Evolutionary conservation across 1,140 invertebrate species (phyloP), one percentile per base, ranked within the genome.

Genomic region (Nixonia krombeini): DNA sequence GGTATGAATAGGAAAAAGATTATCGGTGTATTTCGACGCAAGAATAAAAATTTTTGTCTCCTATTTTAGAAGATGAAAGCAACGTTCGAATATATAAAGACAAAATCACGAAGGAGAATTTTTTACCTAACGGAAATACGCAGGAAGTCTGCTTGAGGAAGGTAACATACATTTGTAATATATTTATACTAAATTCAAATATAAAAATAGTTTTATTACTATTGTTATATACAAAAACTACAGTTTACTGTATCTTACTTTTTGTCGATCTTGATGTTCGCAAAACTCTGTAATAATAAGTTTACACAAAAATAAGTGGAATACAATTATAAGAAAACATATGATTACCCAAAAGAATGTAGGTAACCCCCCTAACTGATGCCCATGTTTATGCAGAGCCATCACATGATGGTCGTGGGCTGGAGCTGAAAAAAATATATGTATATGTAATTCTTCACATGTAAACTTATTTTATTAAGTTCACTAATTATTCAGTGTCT

Each of bases 241-340:
- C 71, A 88, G 86, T 81, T 90, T 91, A 73, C 87, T 90, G 73
- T 91, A 90, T 52, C 90, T 85, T 71, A 86, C 82, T 80, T 88
- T 85, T 59, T 86, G 87, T 74, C 89, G 90, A 77, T 90, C 89
- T 66, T 88, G 89, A 46, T 86, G 88, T 61, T 90, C 91, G 78
- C 91, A 93, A 82, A 94, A 96, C 78, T 97, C 96, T 72, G 94
- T 96, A 81, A 95, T 93, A 64, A 98, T 95, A 45, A 98, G 87
- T 85, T 96, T 96, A 85, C 94, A 95, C 5, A 98, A 87, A 86
- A 98, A 98, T 59, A 98, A 85, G 86, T 98, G 96, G 84, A 98
- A 98, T 62, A 97, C 88, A 59, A 96, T 87, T 65, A 98, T 95
- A 51, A 98, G 88, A 76, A 94, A 90, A 73, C 91, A 91, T 65